These are phyloP conservation scores for Bicyclus anynana DNA, from an alignment of 1,140 invertebrate species.

Conservation along the genomic window DNA sequence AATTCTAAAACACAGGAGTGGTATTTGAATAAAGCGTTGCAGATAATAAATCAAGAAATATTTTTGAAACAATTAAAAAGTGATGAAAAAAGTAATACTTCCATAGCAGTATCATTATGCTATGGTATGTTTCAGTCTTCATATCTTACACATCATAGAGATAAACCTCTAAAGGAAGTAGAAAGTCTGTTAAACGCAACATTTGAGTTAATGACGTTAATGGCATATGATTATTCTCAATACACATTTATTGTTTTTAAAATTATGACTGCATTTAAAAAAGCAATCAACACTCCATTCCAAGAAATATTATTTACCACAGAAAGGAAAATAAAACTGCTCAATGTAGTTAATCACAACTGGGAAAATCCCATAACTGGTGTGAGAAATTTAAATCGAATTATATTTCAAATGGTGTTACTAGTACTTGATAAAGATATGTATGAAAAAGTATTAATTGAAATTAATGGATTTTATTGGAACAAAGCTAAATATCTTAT, in stretches of 20 bases:
- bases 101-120: slow-evolving; percentile 42
- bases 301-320: slow-evolving; percentile 41
- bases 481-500: slow-evolving; percentile 73
- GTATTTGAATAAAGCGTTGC: slow-evolving; percentile 37
- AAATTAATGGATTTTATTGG: slow-evolving; percentile 67
- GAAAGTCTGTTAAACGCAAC: slow-evolving; percentile 33
- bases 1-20: slow-evolving; percentile 31
- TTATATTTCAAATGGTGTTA: slow-evolving; percentile 53
- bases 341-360: slow-evolving; percentile 67
- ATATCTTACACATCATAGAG: slow-evolving; percentile 37
- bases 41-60: slow-evolving; percentile 35
- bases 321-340: slow-evolving; percentile 43
- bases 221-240: slow-evolving; percentile 65
- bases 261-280: slow-evolving; percentile 58
- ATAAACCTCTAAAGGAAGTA: slow-evolving; percentile 21
- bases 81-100: slow-evolving; percentile 23
- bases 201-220: slow-evolving; percentile 43
- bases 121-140: slow-evolving; percentile 71
- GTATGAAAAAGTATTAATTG: slow-evolving; percentile 37
- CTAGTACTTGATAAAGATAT: slow-evolving; percentile 34
- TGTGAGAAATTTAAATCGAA: slow-evolving; percentile 61
- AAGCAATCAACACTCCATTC: slow-evolving; percentile 46
- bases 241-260: slow-evolving; percentile 65
- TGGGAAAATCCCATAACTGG: slow-evolving; percentile 74
- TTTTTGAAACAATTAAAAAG: slow-evolving; percentile 17